Evolutionary conservation across 2,888 invertebrate species (phyloP).

Genomic region (Argyra leucocephala): DNA sequence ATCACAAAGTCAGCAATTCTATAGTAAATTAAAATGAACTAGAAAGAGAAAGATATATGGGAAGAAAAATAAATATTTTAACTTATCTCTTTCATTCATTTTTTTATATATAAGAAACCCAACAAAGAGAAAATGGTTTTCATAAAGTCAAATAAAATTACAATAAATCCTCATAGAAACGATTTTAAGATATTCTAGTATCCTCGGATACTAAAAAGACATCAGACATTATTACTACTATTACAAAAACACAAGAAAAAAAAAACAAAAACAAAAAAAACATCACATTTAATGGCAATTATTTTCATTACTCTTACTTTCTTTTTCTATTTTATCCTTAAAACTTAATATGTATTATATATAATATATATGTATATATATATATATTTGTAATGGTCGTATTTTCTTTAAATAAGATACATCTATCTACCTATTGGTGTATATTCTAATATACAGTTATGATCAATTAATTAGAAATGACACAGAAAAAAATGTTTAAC

Average conservation of each 20-base stretch:
- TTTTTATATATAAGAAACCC: not conserved
- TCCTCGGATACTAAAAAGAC: too few relatives aligned
- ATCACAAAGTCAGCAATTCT: not conserved
- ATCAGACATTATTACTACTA: not conserved
- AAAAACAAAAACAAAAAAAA: not conserved
- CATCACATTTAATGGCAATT: not conserved
- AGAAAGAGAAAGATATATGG: too few relatives aligned
- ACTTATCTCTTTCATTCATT: not conserved
- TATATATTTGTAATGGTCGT: too few relatives aligned
- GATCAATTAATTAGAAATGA: too few relatives aligned
- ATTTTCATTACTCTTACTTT: not conserved
- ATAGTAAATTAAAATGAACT: not conserved
- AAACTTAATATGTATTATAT: too few relatives aligned
- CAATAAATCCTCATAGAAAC: not conserved
- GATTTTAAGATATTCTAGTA: not conserved
- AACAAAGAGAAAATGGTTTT: not conserved
- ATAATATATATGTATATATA: too few relatives aligned
- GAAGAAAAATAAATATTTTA: too few relatives aligned
- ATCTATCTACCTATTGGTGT: too few relatives aligned
- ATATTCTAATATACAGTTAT: too few relatives aligned
- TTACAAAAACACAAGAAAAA: not conserved
- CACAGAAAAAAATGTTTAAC: too few relatives aligned
- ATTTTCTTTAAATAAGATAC: too few relatives aligned
- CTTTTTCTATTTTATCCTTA: too few relatives aligned
- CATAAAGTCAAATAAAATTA: conserved; percentile 1